These are phyloP conservation scores for Butorides virescens DNA, from an alignment of 2,113 vertebrate genomes.

Conservation along the genomic window DNA sequence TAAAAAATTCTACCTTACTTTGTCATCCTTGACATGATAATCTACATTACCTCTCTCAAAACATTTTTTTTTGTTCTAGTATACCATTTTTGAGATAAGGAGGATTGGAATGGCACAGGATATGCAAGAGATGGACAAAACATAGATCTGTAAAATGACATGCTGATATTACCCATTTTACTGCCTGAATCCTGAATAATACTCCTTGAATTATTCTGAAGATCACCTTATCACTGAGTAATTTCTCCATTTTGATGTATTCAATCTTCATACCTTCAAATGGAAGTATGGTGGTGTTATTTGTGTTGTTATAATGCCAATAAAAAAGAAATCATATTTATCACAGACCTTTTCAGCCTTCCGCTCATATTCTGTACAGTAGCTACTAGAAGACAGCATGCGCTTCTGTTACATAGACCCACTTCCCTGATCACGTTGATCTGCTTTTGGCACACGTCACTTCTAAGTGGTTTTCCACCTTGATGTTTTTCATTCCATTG, in stretches of 20 bases:
- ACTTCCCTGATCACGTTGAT: neutral
- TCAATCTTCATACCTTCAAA: neutral
- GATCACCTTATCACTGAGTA: neutral
- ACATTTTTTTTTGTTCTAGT: neutral
- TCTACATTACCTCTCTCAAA: neutral
- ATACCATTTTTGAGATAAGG: neutral
- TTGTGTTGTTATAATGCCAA: neutral
- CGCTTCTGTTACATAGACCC: neutral
- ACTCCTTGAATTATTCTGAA: neutral
- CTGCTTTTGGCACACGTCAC: neutral
- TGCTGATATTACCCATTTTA: neutral
- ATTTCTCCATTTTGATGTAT: neutral
- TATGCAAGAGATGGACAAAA: neutral
- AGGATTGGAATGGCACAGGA: neutral
- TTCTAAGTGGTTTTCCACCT: neutral
- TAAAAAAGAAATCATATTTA: neutral
- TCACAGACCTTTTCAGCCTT: neutral
- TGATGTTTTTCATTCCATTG: neutral
- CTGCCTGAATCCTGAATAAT: neutral
- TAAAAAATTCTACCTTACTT: neutral
- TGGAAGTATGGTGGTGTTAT: neutral
- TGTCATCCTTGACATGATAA: neutral
- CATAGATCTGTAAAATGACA: neutral
- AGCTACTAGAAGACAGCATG: neutral
- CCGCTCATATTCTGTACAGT: neutral